A percentile compares a stretch with the other conserved stretches of the same genome.
phyloP scores from a whole-genome alignment of 2,113 vertebrate genomes.

The Dasyurus viverrinus region DNA sequence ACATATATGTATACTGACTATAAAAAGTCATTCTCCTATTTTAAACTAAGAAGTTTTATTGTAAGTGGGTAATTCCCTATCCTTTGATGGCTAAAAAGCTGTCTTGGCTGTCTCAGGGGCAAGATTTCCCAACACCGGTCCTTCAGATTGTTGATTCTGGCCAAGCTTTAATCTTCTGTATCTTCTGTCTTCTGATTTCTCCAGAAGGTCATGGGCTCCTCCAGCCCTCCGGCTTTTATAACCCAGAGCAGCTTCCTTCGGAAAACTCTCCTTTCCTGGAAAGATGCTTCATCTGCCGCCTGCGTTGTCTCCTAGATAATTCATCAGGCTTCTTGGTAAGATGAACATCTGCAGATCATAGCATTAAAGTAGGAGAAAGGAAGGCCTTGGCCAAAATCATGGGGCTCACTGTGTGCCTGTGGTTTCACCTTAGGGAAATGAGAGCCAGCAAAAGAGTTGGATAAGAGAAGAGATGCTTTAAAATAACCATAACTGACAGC shows the following conservation, averaged over 20 bases:
- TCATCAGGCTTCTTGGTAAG: conserved; percentile 96
- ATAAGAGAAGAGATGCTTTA: background rate
- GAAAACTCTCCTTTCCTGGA: conserved; percentile 95
- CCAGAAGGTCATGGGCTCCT: conserved; percentile 82
- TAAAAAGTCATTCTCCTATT: background rate
- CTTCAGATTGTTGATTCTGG: background rate
- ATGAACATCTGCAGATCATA: background rate
- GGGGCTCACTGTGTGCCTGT: background rate
- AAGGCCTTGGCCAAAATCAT: background rate
- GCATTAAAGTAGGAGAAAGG: background rate
- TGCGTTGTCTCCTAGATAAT: conserved; percentile 95
- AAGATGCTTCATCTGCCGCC: conserved; percentile 93
- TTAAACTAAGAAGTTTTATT: background rate
- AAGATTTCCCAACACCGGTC: background rate
- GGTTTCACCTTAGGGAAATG: background rate
- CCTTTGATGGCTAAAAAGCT: too few species aligned
- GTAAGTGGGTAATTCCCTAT: background rate
- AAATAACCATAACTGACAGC: background rate
- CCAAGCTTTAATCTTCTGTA: background rate
- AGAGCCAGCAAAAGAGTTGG: background rate
- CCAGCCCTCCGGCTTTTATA: conserved; percentile 85
- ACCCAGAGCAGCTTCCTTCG: conserved; percentile 91
- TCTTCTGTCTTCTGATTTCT: conserved; percentile 61
- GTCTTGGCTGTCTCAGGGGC: too few species aligned
- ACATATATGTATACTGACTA: too few species aligned